Evolutionary conservation across 2,113 vertebrate genomes (phyloP), one percentile per base, ranked within the genome.

Genomic region (Siniperca chuatsi): DNA sequence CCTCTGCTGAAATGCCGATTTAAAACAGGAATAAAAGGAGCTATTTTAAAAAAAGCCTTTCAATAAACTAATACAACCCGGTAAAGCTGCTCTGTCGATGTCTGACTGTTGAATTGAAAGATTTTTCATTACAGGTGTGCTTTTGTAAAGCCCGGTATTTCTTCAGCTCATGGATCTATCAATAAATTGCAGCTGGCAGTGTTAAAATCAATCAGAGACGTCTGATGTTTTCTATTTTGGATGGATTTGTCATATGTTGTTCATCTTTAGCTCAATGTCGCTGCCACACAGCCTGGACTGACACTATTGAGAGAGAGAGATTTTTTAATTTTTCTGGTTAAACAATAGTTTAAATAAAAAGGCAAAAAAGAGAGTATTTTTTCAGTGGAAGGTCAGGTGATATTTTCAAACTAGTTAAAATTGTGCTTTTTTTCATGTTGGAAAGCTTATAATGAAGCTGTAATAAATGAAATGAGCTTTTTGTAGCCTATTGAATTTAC

Each of bases 81-180:
- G 18, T 6, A 23, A 62, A 65, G 37, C 42, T 10, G 11, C 48
- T 71, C 80, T 78, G 68, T 58, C 3, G 2, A 21, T 6, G 81
- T 80, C 68, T 35, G 54, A 35, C 66, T 65, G 48, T 33, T 54
- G 44, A 29, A 66, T 52, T 73, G 3, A 64, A 64, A 62, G n/a
- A 73, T 77, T 81, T 89, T 61, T 44, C 35, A 46, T 40, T 0
- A 4, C 50, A 52, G 58, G 57, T 55, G 54, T 8, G 23, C 62
- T 82, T 86, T 82, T 78, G n/a, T 76, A 68, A 85, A 77, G 25
- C 54, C 18, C 0, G 0, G 10, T 29, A 57, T 75, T 86, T 79
- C 64, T 80, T 60, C 4, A 37, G 64, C 40, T 79, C 52, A 2
- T 0, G 55, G 33, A 23, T 79, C 61, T 50, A 83, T 81, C 66